phyloP scores from a whole-genome alignment of 92 coral and sea anemone genomes.

The Pocillopora meandrina region DNA sequence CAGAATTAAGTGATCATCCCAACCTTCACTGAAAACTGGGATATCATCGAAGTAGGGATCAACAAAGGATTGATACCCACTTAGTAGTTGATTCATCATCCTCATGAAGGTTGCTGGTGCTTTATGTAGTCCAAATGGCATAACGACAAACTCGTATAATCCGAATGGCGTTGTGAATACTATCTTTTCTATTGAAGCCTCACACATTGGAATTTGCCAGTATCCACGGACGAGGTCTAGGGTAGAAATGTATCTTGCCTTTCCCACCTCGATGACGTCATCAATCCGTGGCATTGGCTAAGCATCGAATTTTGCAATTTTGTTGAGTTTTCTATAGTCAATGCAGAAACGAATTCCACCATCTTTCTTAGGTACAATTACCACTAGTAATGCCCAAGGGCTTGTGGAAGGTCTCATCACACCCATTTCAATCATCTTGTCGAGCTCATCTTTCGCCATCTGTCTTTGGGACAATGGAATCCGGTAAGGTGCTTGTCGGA shows the following conservation, averaged over 20 bases:
- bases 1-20: slow-evolving; percentile 27
- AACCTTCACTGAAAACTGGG: slow-evolving; percentile 30
- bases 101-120: background rate
- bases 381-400: background rate
- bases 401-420: slow-evolving; percentile 10
- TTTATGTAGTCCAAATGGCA: background rate
- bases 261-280: background rate
- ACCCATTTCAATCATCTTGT: background rate
- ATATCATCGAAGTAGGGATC: slow-evolving; percentile 61
- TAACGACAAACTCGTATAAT: background rate
- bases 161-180: background rate
- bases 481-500: slow-evolving; percentile 5
- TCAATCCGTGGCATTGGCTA: background rate
- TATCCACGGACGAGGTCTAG: background rate
- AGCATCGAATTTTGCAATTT: background rate
- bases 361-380: slow-evolving; percentile 3
- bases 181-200: background rate
- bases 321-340: too few species aligned
- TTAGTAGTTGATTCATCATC: background rate
- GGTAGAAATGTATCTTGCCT: background rate
- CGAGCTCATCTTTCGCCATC: background rate
- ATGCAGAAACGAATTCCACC: background rate
- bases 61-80: slow-evolving; percentile 12
- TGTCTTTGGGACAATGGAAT: background rate
- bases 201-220: background rate